These are phyloP conservation scores for Bryconaethiops microstoma DNA, from an alignment of 2,797 vertebrate genomes.

Conservation along the genomic window DNA sequence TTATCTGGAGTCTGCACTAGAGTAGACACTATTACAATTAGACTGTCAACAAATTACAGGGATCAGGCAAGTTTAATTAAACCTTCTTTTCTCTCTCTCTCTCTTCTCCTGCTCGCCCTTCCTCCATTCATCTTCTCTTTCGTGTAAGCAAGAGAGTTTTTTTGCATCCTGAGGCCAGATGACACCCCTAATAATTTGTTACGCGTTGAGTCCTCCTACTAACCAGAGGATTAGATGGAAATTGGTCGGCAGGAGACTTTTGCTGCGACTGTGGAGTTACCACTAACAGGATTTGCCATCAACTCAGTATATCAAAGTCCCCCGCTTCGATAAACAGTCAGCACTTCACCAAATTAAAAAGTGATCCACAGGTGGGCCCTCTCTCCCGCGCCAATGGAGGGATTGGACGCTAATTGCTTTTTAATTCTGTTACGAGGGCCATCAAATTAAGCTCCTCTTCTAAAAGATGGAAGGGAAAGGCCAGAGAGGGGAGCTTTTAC, in stretches of 20 bases:
- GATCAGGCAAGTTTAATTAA: constrained; percentile 81
- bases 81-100: constrained; percentile 59
- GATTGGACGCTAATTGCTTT: constrained; percentile 83
- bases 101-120: constrained; percentile 30
- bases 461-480: constrained; percentile 68
- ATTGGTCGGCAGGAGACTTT: constrained; percentile 67
- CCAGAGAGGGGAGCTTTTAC: constrained; percentile 64
- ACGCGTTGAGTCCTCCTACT: constrained; percentile 72
- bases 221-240: constrained; percentile 81
- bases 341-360: constrained; percentile 87
- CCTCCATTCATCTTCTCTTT: constrained; percentile 55
- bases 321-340: constrained; percentile 77
- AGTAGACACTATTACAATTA: constrained; percentile 75
- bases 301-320: constrained; percentile 83
- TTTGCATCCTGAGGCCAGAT: constrained; percentile 71
- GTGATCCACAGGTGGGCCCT: constrained; percentile 82
- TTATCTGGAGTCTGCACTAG: constrained; percentile 68
- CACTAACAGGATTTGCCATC: constrained; percentile 84
- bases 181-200: constrained; percentile 80
- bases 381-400: constrained; percentile 73
- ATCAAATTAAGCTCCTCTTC: constrained; percentile 81
- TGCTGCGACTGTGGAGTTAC: constrained; percentile 76
- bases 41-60: constrained; percentile 79
- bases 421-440: constrained; percentile 82
- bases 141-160: constrained; percentile 64